A percentile compares a stretch with the other conserved stretches of the same genome.
Evolutionary conservation across 2,888 invertebrate species (phyloP).

Genomic region (Criorhina ranunculi): DNA sequence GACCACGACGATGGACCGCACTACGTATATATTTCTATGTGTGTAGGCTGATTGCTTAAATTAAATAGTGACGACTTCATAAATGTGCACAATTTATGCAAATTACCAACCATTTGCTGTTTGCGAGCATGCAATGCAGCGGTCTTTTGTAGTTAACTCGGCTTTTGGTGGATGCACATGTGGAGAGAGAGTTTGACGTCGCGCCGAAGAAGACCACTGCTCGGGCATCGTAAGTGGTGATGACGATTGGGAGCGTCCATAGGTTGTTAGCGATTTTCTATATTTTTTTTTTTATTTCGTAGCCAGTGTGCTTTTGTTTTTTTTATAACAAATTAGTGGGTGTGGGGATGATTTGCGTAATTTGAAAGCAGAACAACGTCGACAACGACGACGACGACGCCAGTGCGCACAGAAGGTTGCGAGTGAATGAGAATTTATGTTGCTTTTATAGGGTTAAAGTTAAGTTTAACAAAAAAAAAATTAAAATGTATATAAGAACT

Average conservation of each 20-base stretch:
- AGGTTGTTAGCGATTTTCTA: slow-evolving; percentile 8
- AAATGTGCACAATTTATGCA: slow-evolving; percentile 77
- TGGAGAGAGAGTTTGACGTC: slow-evolving; percentile 25
- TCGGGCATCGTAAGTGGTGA: slow-evolving; percentile 22
- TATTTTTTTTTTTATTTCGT: background rate
- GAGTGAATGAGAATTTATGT: slow-evolving; percentile 71
- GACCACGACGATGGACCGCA: slow-evolving; percentile 34
- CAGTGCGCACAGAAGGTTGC: slow-evolving; percentile 38
- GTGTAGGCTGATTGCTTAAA: slow-evolving; percentile 75
- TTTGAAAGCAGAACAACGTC: slow-evolving; percentile 65
- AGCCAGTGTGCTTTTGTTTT: slow-evolving; percentile 14
- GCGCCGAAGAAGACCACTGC: slow-evolving; percentile 25
- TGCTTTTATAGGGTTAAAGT: slow-evolving; percentile 44
- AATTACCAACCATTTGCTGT: slow-evolving; percentile 71
- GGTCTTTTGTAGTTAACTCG: slow-evolving; percentile 35
- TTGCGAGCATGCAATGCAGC: slow-evolving; percentile 64
- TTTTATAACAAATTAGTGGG: slow-evolving; percentile 64
- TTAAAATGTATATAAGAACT: background rate
- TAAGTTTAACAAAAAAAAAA: slow-evolving; percentile 26
- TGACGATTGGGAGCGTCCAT: slow-evolving; percentile 70
- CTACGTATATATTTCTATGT: slow-evolving; percentile 31
- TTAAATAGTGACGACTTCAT: slow-evolving; percentile 77
- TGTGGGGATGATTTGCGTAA: slow-evolving; percentile 74
- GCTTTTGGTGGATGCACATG: slow-evolving; percentile 26
- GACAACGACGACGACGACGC: slow-evolving; percentile 27